phyloP scores from a whole-genome alignment of 2,797 vertebrate genomes.

The Psittacula derbiana region DNA sequence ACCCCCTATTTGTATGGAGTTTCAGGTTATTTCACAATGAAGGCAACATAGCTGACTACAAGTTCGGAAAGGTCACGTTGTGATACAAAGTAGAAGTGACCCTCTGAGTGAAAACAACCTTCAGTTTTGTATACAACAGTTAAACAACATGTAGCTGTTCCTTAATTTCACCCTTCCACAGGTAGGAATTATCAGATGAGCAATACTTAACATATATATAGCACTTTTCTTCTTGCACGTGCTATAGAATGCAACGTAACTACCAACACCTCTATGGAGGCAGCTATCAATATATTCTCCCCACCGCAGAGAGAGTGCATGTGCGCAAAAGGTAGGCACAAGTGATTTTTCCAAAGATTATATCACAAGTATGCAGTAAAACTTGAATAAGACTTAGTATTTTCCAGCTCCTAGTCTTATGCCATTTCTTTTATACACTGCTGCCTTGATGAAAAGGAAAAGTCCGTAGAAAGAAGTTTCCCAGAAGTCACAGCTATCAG shows the following conservation, averaged over 20 bases:
- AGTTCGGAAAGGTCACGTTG: slow-evolving; percentile 15
- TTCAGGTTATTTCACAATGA: not conserved
- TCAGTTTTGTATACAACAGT: not conserved
- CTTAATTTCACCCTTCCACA: slow-evolving; percentile 41
- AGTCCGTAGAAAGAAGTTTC: slow-evolving; percentile 29
- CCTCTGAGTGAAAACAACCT: slow-evolving; percentile 55
- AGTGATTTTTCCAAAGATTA: slow-evolving; percentile 45
- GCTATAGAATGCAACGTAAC: slow-evolving; percentile 39
- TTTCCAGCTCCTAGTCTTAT: slow-evolving; percentile 45
- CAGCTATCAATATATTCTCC: slow-evolving; percentile 55
- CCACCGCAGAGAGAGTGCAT: slow-evolving; percentile 51
- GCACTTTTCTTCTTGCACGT: slow-evolving; percentile 14
- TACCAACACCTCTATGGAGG: slow-evolving; percentile 56
- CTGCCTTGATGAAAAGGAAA: slow-evolving; percentile 38
- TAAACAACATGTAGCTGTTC: slow-evolving; percentile 14
- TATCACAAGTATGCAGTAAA: not conserved
- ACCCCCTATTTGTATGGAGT: not conserved
- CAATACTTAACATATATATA: not conserved
- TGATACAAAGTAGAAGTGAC: slow-evolving; percentile 42
- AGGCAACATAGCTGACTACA: not conserved
- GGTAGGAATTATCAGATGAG: slow-evolving; percentile 42
- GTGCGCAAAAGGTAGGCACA: slow-evolving; percentile 58
- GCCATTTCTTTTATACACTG: slow-evolving; percentile 4
- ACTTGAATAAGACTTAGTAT: slow-evolving; percentile 13
- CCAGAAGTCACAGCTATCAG: slow-evolving; percentile 19